These are phyloP conservation scores for Limnephilus rhombicus DNA, from an alignment of 2,888 invertebrate species.

Conservation along the genomic window DNA sequence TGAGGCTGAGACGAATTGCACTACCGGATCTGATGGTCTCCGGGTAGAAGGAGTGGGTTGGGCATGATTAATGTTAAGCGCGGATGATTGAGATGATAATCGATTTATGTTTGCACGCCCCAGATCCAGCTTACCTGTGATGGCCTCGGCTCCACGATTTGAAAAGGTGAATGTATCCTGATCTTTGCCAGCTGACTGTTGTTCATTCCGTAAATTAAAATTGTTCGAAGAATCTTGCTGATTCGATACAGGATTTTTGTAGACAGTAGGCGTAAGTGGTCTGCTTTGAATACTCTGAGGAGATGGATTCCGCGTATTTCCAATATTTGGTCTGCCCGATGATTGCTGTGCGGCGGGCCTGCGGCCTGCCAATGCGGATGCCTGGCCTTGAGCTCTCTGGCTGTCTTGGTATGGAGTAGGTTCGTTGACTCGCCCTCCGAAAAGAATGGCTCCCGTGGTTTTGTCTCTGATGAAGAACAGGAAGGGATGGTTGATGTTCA, in stretches of 20 bases:
- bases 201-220: neutral
- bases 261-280: neutral
- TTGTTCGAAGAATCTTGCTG: too few species aligned
- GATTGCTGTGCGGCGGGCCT: neutral
- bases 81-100: neutral
- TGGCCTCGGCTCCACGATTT: neutral
- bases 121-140: conserved; percentile 3
- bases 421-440: conserved; percentile 80
- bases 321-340: neutral
- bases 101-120: neutral
- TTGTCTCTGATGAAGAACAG: conserved; percentile 81
- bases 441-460: conserved; percentile 77
- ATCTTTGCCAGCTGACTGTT: neutral
- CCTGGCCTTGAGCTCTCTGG: neutral
- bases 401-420: conserved; percentile 69
- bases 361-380: neutral
- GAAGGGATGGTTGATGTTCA: conserved; percentile 81
- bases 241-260: neutral
- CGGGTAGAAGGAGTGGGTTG: neutral
- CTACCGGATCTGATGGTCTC: neutral
- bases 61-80: neutral
- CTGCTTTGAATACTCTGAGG: neutral
- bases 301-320: neutral
- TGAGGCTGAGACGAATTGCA: neutral
- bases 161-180: neutral